Evolutionary conservation across 2,888 invertebrate species (phyloP).

Genomic region (Clistopyga incitator): DNA sequence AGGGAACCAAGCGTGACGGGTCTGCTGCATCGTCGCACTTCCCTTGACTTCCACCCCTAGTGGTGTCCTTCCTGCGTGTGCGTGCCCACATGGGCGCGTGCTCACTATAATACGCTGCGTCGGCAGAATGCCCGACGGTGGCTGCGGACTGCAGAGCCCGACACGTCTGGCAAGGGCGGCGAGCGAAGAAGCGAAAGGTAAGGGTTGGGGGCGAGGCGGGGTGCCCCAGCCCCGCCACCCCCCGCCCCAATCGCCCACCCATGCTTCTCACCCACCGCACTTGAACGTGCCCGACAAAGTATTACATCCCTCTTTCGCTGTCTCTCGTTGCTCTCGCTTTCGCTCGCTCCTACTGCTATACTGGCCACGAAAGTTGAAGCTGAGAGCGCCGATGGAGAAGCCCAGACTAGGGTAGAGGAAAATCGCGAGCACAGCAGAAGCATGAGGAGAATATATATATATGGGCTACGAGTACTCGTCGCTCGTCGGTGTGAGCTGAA

Average conservation of each 20-base stretch:
- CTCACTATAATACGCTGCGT: conserved; percentile 59
- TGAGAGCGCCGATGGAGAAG: conserved; percentile 33
- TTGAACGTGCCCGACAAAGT: conserved; percentile 60
- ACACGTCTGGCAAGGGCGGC: conserved; percentile 55
- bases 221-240: not conserved
- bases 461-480: conserved; percentile 70
- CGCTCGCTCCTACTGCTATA: conserved; percentile 8
- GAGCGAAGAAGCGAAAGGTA: conserved; percentile 53
- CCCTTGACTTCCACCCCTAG: conserved; percentile 52
- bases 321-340: conserved; percentile 29
- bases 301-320: conserved; percentile 42
- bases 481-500: conserved; percentile 72
- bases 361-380: conserved; percentile 55
- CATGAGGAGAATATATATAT: conserved; percentile 32
- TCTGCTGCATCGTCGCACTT: conserved; percentile 59
- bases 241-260: too few relatives aligned
- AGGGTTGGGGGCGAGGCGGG: not conserved
- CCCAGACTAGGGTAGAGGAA: conserved; percentile 38
- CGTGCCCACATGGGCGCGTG: conserved; percentile 23
- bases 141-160: conserved; percentile 42
- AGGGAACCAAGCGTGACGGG: conserved; percentile 56
- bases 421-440: conserved; percentile 39
- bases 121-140: conserved; percentile 45
- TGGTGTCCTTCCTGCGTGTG: conserved; percentile 9
- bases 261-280: conserved; percentile 50